phyloP scores from a whole-genome alignment of 2,888 invertebrate genomes.

The Platypus cylindrus region DNA sequence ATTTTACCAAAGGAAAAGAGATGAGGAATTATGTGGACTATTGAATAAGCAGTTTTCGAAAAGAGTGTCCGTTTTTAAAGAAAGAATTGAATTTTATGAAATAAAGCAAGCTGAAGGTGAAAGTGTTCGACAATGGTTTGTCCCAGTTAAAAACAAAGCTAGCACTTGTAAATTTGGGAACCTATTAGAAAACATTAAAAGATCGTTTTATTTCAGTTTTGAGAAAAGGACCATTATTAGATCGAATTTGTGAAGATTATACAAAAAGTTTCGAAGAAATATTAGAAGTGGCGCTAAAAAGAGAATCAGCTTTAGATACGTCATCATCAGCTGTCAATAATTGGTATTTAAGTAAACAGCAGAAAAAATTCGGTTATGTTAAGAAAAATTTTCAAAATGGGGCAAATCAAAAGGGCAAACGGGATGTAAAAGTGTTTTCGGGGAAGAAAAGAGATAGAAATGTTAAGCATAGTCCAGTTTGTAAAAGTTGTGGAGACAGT shows the following conservation, averaged over 20 bases:
- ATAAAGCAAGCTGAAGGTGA: not conserved
- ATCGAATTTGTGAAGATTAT: slow-evolving; percentile 6
- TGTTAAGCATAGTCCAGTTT: not conserved
- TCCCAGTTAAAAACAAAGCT: slow-evolving; percentile 2
- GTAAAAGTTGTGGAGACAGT: slow-evolving; percentile 2
- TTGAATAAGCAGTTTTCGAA: not conserved
- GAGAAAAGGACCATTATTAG: not conserved
- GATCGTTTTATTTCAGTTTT: slow-evolving; percentile 2
- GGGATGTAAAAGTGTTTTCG: too few relatives aligned
- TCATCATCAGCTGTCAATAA: not conserved
- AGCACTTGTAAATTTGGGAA: slow-evolving; percentile 4
- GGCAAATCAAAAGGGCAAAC: too few relatives aligned
- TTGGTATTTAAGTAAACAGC: too few relatives aligned
- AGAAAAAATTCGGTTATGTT: too few relatives aligned
- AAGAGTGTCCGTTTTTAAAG: not conserved
- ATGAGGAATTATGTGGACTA: not conserved
- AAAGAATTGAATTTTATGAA: slow-evolving; percentile 2
- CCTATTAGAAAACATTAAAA: slow-evolving; percentile 1
- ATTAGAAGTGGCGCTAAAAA: not conserved
- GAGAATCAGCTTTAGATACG: not conserved
- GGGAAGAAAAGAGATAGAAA: too few relatives aligned
- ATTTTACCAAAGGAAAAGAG: not conserved
- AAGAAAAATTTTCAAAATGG: too few relatives aligned
- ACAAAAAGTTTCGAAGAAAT: not conserved
- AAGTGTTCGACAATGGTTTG: slow-evolving; percentile 1